Percentiles rank a stretch among this genome's conserved stretches.
phyloP scores from a whole-genome alignment of 2,888 invertebrate genomes.

The Cetonia aurata region DNA sequence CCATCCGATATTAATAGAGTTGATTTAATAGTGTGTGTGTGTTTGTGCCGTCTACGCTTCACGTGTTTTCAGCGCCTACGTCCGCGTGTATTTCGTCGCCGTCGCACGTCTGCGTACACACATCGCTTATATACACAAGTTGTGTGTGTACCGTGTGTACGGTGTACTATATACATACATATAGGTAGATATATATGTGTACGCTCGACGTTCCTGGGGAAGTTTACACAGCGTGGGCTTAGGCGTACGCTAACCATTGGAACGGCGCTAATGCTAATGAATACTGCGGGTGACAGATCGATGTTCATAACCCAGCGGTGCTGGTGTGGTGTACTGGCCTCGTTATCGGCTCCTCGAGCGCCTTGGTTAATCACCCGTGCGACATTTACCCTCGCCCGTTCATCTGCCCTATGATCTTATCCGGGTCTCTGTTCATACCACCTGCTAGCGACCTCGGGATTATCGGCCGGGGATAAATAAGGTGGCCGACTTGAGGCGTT shows the following conservation, averaged over 20 bases:
- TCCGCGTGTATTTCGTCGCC: background rate
- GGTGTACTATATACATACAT: too few relatives aligned
- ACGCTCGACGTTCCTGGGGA: constrained; percentile 33
- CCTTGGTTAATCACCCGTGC: constrained; percentile 58
- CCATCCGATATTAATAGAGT: constrained; percentile 39
- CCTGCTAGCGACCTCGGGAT: constrained; percentile 31
- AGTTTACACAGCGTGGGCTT: constrained; percentile 42
- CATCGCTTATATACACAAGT: constrained; percentile 3
- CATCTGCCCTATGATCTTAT: constrained; percentile 42
- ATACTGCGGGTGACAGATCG: constrained; percentile 58
- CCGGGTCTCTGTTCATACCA: constrained; percentile 35
- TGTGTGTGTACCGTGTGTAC: constrained; percentile 18
- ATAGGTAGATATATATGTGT: background rate
- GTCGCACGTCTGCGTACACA: constrained; percentile 11
- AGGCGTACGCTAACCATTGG: constrained; percentile 42
- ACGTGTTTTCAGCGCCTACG: constrained; percentile 10
- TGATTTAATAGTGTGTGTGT: constrained; percentile 41
- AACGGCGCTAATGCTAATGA: constrained; percentile 48
- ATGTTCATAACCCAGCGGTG: constrained; percentile 55
- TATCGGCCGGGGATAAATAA: constrained; percentile 28
- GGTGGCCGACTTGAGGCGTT: constrained; percentile 19
- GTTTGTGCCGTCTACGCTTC: constrained; percentile 1
- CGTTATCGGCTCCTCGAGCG: constrained; percentile 60
- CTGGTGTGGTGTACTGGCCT: constrained; percentile 55
- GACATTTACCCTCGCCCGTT: constrained; percentile 50